Conservation (phyloP, 2,888 invertebrate genomes). For the Lithodes maja region DNA sequence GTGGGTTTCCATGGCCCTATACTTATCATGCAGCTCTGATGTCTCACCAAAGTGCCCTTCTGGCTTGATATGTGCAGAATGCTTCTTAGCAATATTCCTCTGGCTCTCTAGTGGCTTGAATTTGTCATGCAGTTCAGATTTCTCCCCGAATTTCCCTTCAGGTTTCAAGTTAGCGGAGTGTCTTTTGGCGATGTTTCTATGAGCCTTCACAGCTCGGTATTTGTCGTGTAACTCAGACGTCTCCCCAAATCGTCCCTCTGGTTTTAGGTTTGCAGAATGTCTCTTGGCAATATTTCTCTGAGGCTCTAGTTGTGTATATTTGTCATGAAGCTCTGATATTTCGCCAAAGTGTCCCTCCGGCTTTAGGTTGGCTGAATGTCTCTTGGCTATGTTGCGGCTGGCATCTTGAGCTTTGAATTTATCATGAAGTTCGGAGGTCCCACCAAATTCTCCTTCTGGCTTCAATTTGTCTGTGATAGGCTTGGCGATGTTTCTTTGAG, state of each 20-base stretch:
- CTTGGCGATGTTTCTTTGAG: constrained; percentile 49
- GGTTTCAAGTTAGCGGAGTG: constrained; percentile 50
- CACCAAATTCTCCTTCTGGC: constrained; percentile 61
- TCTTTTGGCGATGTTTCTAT: constrained; percentile 63
- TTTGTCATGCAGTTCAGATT: constrained; percentile 58
- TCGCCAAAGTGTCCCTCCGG: constrained; percentile 63
- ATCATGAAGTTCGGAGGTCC: constrained; percentile 60
- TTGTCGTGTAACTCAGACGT: constrained; percentile 64
- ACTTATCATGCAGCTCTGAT: constrained; percentile 61
- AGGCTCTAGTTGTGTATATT: constrained; percentile 35
- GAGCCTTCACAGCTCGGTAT: constrained; percentile 36
- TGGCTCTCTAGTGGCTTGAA: constrained; percentile 29
- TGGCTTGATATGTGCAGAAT: constrained; percentile 42
- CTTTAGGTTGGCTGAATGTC: constrained; percentile 27
- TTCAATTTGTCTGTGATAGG: constrained; percentile 36
- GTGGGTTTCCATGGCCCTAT: constrained; percentile 26
- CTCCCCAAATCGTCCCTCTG: constrained; percentile 67
- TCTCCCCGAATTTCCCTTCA: constrained; percentile 60
- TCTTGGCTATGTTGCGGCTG: constrained; percentile 53
- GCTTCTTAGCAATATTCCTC: constrained; percentile 61
- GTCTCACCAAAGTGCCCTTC: constrained; percentile 65
- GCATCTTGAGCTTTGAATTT: constrained; percentile 40
- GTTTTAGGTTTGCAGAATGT: constrained; percentile 52
- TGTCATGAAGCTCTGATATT: constrained; percentile 62
- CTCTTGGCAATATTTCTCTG: constrained; percentile 62